phyloP scores from a whole-genome alignment of 2,113 vertebrate genomes.

The Gymnarchus niloticus region DNA sequence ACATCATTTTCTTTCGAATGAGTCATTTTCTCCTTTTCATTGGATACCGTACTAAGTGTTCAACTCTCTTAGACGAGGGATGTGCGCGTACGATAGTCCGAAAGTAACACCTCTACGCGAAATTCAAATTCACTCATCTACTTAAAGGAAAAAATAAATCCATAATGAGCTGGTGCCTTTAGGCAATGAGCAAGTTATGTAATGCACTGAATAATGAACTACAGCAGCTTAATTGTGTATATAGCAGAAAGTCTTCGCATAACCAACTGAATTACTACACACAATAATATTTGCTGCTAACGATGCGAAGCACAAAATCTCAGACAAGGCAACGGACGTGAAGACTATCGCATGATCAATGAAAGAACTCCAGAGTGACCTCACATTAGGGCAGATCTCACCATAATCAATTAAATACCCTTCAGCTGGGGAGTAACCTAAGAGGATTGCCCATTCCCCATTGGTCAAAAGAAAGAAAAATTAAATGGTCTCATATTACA shows the following conservation, averaged over 20 bases:
- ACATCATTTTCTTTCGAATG: not conserved
- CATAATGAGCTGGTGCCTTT: too few relatives aligned
- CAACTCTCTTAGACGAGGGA: too few relatives aligned
- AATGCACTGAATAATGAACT: too few relatives aligned
- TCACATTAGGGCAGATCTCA: slow-evolving; percentile 48
- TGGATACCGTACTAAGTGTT: not conserved
- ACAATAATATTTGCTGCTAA: slow-evolving; percentile 9
- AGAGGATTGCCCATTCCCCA: slow-evolving; percentile 55
- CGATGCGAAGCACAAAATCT: slow-evolving; percentile 29
- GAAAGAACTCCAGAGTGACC: slow-evolving; percentile 50
- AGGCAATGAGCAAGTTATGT: too few relatives aligned
- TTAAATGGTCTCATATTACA: slow-evolving; percentile 57
- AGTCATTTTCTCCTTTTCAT: not conserved
- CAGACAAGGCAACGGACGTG: slow-evolving; percentile 47
- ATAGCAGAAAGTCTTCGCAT: not conserved
- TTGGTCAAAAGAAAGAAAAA: slow-evolving; percentile 58
- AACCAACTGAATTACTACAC: not conserved
- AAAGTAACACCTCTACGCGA: not conserved
- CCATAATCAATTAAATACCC: slow-evolving; percentile 77
- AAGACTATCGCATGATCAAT: slow-evolving; percentile 54
- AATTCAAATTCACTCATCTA: too few relatives aligned
- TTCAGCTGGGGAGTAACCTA: slow-evolving; percentile 64
- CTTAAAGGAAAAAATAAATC: too few relatives aligned
- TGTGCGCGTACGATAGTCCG: too few relatives aligned
- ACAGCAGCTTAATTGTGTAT: not conserved